These are phyloP conservation scores for Panorpa germanica DNA, from an alignment of 2,888 invertebrate genomes.

Conservation along the genomic window DNA sequence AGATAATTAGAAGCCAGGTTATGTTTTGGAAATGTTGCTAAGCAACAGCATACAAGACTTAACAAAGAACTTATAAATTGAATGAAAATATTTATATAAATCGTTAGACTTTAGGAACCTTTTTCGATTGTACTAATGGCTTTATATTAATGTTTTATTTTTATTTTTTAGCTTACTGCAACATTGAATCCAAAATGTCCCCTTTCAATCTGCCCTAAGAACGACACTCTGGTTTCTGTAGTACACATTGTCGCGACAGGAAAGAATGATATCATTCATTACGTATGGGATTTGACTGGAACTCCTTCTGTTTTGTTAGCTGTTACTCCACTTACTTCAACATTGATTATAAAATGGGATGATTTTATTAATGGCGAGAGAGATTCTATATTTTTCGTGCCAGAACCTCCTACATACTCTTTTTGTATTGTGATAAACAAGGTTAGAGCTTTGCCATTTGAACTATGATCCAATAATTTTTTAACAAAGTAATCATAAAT, in stretches of 20 bases:
- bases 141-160: too few species aligned
- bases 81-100: too few species aligned
- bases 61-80: too few species aligned
- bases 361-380: slow-evolving; percentile 17
- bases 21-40: too few species aligned
- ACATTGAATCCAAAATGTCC: slow-evolving; percentile 23
- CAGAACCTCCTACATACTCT: slow-evolving; percentile 29
- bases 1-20: too few species aligned
- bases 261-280: slow-evolving; percentile 36
- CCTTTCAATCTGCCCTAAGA: slow-evolving; percentile 16
- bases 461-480: slow-evolving; percentile 1
- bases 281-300: slow-evolving; percentile 44
- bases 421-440: slow-evolving; percentile 39
- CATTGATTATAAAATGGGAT: slow-evolving; percentile 31
- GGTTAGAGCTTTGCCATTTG: too few species aligned
- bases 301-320: slow-evolving; percentile 36
- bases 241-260: slow-evolving; percentile 36
- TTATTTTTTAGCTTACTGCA: slow-evolving; percentile 21
- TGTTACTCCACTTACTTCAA: slow-evolving; percentile 26
- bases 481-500: too few species aligned
- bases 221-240: slow-evolving; percentile 21
- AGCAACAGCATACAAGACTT: too few species aligned
- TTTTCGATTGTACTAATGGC: too few species aligned
- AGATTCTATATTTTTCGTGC: slow-evolving; percentile 24
- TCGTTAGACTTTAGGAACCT: too few species aligned